Percentiles rank a stretch among this genome's conserved stretches.
phyloP scores from a whole-genome alignment of 2,888 invertebrate species.

The Cheilosia pagana region DNA sequence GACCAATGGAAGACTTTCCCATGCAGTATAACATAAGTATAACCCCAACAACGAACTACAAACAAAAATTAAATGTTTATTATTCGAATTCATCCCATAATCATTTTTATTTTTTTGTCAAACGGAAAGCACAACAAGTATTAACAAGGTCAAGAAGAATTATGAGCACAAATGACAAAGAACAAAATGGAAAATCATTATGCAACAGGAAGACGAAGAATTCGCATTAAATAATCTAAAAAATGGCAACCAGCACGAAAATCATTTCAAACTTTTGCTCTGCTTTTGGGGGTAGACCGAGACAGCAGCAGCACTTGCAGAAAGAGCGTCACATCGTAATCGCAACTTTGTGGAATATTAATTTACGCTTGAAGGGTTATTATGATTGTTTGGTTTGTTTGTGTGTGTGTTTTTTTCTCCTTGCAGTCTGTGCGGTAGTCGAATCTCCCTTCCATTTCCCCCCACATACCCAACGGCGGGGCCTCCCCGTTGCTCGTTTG shows the following conservation, averaged over 20 bases:
- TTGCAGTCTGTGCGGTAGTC: constrained; percentile 6
- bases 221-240: constrained; percentile 8
- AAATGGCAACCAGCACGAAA: background rate
- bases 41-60: background rate
- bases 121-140: background rate
- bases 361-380: constrained; percentile 57
- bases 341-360: constrained; percentile 56
- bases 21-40: too few species aligned
- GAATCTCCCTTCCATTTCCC: too few species aligned
- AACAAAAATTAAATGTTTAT: background rate
- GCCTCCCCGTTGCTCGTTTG: background rate
- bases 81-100: background rate
- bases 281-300: constrained; percentile 2
- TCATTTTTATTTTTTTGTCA: background rate
- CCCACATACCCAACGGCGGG: background rate
- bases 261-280: constrained; percentile 9
- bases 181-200: background rate
- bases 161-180: background rate
- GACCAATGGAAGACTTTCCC: too few species aligned
- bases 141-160: constrained; percentile 15
- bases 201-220: constrained; percentile 22
- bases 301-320: constrained; percentile 2
- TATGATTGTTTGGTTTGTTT: constrained; percentile 22
- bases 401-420: background rate
- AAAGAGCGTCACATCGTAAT: constrained; percentile 37